Base-by-base conservation (phyloP, 2,888 invertebrate species). In the Orthosia gracilis region DNA sequence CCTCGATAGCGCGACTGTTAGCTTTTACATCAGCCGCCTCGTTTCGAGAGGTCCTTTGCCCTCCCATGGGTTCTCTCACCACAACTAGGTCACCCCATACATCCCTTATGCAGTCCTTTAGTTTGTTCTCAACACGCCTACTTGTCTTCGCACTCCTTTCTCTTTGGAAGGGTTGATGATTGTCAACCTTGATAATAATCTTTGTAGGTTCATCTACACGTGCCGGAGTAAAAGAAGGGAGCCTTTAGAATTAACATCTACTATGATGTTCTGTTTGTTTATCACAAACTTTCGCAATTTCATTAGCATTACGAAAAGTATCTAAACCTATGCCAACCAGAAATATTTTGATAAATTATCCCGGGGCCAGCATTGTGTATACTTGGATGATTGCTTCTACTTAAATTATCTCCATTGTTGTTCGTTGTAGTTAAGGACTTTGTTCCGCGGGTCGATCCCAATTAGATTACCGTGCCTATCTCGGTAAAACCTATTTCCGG, bases 401-500 rank as follows among this genome's bases (percentile, higher is more conserved):
- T 58, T 52, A 49, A 74, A 66, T 75, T 69, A 74, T 52, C 69
- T 65, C 63, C 61, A 57, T 58, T 81, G 83, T 83, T 83, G 73
- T 83, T 81, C 21, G 47, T 71, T 70, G 83, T 85, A 85, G 81
- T 79, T 79, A 71, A 73, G 57, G 64, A 64, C 67, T 73, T 81
- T 74, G 80, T 80, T 70, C 62, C 57, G 70, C 66, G 74, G 78
- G 70, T 87, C 82, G 82, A 80, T 81, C 69, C 40, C 76, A 84
- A 86, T 81, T 82, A 79, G 73, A 85, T 87, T 81, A 80, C 80
- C 55, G 73, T 69, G 76, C 82, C 82, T 84, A 88, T 88, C 85
- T 87, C 85, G 85, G 87, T 82, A 85, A 86, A 90, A 90, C 88
- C 88, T 89, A 90, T 91, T 89, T 89, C 87, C 87, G 83, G 82